Evolutionary conservation across 2,888 invertebrate genomes (phyloP).

Genomic region (Ditula angustiorana): DNA sequence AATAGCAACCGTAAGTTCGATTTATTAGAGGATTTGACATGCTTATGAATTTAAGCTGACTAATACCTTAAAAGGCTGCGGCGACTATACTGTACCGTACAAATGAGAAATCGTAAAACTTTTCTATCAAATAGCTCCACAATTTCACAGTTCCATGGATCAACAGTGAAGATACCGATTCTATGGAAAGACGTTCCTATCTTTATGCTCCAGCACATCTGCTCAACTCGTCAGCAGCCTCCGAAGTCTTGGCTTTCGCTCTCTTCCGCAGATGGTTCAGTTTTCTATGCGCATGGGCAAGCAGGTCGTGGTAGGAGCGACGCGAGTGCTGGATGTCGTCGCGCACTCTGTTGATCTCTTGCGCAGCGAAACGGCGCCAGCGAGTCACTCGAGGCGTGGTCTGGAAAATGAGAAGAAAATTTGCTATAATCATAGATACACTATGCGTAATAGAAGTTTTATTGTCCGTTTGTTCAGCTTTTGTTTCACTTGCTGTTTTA

Average conservation of each 20-base stretch:
- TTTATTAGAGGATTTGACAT: too few species aligned
- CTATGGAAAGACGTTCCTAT: background rate
- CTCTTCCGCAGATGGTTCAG: conserved; percentile 63
- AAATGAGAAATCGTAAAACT: too few species aligned
- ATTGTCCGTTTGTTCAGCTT: too few species aligned
- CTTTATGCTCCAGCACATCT: conserved; percentile 49
- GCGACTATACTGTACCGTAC: too few species aligned
- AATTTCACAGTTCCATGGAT: too few species aligned
- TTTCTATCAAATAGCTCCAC: background rate
- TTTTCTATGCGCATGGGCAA: conserved; percentile 64
- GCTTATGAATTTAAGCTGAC: too few species aligned
- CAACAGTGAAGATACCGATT: too few species aligned
- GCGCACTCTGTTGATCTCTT: conserved; percentile 68
- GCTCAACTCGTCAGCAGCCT: conserved; percentile 50
- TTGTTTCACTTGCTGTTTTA: too few species aligned
- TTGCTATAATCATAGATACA: too few species aligned
- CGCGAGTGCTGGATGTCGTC: conserved; percentile 71
- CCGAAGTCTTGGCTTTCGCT: conserved; percentile 50
- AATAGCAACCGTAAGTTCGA: too few species aligned
- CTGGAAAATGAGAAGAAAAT: conserved; percentile 50
- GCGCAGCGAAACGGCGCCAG: conserved; percentile 69
- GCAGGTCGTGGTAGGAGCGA: conserved; percentile 66
- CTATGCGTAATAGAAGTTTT: too few species aligned
- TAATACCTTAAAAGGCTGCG: too few species aligned
- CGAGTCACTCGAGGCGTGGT: conserved; percentile 61